Percentiles rank a stretch among this genome's conserved stretches.
Evolutionary conservation across 2,797 vertebrate species (phyloP).

Genomic region (Tapera naevia): DNA sequence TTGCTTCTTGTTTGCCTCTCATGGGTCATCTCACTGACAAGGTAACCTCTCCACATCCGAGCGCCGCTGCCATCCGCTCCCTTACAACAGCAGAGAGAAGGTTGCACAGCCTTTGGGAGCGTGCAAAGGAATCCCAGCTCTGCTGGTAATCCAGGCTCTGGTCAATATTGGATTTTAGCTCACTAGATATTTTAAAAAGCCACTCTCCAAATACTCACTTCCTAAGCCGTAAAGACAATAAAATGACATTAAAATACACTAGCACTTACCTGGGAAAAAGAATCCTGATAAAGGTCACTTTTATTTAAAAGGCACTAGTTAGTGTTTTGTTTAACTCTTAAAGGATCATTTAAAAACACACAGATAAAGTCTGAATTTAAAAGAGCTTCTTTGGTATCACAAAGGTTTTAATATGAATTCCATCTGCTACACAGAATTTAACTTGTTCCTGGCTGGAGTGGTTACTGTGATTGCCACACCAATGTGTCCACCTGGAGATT

Average conservation of each 20-base stretch:
- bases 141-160: not conserved
- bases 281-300: not conserved
- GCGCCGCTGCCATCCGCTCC: not conserved
- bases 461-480: not conserved
- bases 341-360: not conserved
- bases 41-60: not conserved
- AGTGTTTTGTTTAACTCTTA: constrained; percentile 37
- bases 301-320: not conserved
- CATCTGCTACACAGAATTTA: not conserved
- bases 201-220: not conserved
- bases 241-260: not conserved
- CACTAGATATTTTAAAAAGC: not conserved
- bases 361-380: not conserved
- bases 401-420: not conserved
- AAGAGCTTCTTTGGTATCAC: not conserved
- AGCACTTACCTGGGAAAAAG: not conserved
- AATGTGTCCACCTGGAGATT: not conserved
- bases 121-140: not conserved
- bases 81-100: not conserved
- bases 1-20: not conserved
- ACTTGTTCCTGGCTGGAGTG: not conserved
- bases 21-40: not conserved
- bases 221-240: not conserved
- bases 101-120: not conserved
- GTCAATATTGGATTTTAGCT: not conserved